Conservation (phyloP, 2,797 vertebrate genomes). For the Spinus pinus region DNA sequence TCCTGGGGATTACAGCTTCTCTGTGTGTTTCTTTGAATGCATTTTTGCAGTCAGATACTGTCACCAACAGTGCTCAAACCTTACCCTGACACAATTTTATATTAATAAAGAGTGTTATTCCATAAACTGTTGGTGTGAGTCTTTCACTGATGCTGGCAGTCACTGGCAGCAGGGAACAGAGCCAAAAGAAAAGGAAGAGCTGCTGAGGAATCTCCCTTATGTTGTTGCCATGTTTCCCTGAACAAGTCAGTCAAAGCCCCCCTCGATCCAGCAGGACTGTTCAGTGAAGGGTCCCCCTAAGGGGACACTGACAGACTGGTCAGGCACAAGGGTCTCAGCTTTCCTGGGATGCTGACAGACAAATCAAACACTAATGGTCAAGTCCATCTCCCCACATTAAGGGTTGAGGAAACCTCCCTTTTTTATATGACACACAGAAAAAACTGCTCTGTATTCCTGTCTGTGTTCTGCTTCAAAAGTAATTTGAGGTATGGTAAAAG, state of each 20-base stretch:
- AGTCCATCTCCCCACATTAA: not conserved
- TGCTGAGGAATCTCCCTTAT: not conserved
- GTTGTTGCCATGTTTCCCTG: not conserved
- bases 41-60: not conserved
- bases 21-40: not conserved
- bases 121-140: not conserved
- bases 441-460: not conserved
- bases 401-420: not conserved
- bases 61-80: accelerated
- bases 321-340: not conserved
- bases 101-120: not conserved
- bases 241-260: not conserved
- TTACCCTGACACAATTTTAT: not conserved
- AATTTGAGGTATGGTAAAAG: not conserved
- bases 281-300: not conserved
- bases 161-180: not conserved
- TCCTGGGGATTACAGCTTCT: not conserved
- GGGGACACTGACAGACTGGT: not conserved
- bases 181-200: not conserved
- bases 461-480: not conserved
- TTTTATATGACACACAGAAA: not conserved
- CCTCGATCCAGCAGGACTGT: not conserved
- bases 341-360: not conserved
- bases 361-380: not conserved
- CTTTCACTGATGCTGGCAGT: not conserved